Evolutionary conservation across 2,113 vertebrate genomes (phyloP), one percentile per base, ranked within the genome.

Genomic region (Circaetus gallicus): DNA sequence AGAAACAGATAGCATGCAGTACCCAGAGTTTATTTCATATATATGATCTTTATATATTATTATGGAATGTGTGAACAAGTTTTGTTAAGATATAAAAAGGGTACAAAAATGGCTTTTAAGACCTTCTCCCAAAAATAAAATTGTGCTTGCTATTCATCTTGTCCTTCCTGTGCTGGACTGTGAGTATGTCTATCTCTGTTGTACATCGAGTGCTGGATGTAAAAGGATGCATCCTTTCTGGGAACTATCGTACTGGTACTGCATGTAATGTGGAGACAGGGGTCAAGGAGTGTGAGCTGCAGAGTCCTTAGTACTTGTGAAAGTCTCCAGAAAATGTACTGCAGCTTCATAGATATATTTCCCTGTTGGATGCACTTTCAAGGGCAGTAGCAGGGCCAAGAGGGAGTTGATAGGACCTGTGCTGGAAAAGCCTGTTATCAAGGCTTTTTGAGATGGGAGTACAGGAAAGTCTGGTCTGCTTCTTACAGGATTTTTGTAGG

Each of bases 251-350:
- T 32, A 13, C 9, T 65, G 67, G 17, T 45, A 56, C 29, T 55
- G 19, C 28, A 6, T 15, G 31, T 43, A 29, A 43, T 0, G 0
- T 52, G 32, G 22, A 78, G 21, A 43, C 7, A n/a, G 49, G 0
- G 2, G 36, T 12, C 0, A 0, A 71, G 32, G 24, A 61, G 10
- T 16, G 2, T 24, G 59, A 76, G 21, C 5, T 58, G 56, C 34
- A 65, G 62, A 36, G 56, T 34, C 31, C 22, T 70, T 42, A 65
- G 17, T 9, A 28, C 52, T 59, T 63, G 10, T 50, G 56, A 62
- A 76, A 80, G 25, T 77, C 40, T 78, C 13, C 24, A 53, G 32
- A 85, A 85, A 85, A 63, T 13, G 13, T 8, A 49, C 26, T n/a
- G 43, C 10, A 61, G 15, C 32, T 83, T 86, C 80, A 65, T 0